Evolutionary conservation across 1,140 invertebrate genomes (phyloP).

Genomic region (Eumeta japonica): DNA sequence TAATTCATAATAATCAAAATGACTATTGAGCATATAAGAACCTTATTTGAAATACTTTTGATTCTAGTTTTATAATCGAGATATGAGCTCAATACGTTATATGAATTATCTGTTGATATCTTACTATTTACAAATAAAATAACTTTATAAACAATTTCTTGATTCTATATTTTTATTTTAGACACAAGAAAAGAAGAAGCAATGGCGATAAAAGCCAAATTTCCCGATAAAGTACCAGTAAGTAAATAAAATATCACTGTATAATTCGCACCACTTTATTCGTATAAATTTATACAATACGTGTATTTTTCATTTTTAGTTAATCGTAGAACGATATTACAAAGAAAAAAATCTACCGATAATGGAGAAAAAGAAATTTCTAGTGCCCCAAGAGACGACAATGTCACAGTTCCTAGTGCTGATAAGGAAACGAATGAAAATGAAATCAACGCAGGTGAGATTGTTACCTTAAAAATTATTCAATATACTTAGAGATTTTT

Average conservation of each 20-base stretch:
- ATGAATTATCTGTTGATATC: no score
- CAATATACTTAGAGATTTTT: no score
- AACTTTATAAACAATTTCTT: not conserved
- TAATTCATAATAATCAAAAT: no score
- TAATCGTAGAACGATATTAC: conserved; percentile 72
- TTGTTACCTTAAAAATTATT: not conserved
- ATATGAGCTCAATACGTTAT: no score
- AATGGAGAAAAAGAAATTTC: conserved; percentile 74
- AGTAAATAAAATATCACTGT: conserved; percentile 31
- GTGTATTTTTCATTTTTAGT: conserved; percentile 51
- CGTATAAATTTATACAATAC: conserved; percentile 3
- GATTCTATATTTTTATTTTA: conserved; percentile 30
- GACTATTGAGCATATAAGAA: no score
- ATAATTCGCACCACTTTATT: conserved; percentile 2
- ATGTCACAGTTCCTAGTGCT: conserved; percentile 79
- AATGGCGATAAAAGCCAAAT: conserved; percentile 60
- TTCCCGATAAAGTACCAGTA: conserved; percentile 64
- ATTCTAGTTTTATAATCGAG: no score
- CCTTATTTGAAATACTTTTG: no score
- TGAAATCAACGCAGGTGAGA: conserved; percentile 52
- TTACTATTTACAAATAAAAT: not conserved
- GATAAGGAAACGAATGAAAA: conserved; percentile 62
- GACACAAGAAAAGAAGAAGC: conserved; percentile 61
- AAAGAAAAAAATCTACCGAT: conserved; percentile 68
- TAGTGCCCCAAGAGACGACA: conserved; percentile 77